Base-by-base conservation (phyloP, 2,113 vertebrate genomes). In the Corapipo altera region DNA sequence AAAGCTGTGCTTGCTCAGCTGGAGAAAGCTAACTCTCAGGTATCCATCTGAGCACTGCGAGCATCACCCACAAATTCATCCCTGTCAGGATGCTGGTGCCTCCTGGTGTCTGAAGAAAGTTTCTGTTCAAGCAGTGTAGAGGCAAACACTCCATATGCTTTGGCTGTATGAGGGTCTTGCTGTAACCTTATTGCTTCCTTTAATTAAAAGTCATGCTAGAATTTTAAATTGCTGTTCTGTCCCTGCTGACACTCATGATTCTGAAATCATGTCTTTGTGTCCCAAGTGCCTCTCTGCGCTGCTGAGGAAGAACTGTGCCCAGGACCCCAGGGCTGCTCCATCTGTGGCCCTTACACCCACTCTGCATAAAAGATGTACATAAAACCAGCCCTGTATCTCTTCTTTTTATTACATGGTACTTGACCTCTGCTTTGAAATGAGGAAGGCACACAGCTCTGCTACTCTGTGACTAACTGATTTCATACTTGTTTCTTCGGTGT, bases 51-150 rank as follows among this genome's bases (percentile, higher is more conserved):
- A 71, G 72, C 43, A 17, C 49, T 64, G 32, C 1, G 1, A 84
- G 91, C 69, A 81, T 84, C 80, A 41, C 55, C 79, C 88, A 23
- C 43, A 22, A 66, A 17, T 80, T 65, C 69, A 86, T 95, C 72
- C 91, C 83, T 87, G 28, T 86, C 61, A 85, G 94, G 76, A 39
- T 95, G 84, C 52, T 97, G 89, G 86, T 97, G 96, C 95, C 96
- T 97, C 95, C 96, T 96, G 96, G 96, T 91, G 96, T 97, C 86
- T 91, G 95, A 88, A 94, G 80, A 69, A 91, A 80, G 73, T 39
- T 88, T 93, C n/a, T 94, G 55, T 80, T 71, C 57, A 51, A 71
- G 51, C 65, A 35, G 1, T 2, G 61, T 46, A 54, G 64, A 89
- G 48, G 19, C 11, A 10, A 48, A 55, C 7, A 33, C 26, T 16